Percentiles rank a stretch among this genome's conserved stretches.
Conservation (phyloP, 2,888 invertebrate genomes). For the Parnassius glacialis region DNA sequence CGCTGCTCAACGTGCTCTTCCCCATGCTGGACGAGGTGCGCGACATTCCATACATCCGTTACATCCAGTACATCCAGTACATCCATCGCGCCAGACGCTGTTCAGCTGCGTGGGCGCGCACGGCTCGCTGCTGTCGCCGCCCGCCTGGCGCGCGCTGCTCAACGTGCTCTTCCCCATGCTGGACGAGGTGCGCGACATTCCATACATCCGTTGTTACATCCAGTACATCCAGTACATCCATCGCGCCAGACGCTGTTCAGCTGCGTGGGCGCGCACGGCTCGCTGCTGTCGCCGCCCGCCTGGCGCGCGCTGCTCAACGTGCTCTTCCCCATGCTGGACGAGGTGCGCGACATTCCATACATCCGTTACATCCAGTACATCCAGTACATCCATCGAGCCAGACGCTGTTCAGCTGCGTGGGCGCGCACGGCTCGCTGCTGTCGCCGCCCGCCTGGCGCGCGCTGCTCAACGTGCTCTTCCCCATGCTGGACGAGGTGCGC, state of each 20-base stretch:
- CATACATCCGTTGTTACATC: too few species aligned
- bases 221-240: too few species aligned
- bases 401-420: conserved; percentile 98
- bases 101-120: conserved; percentile 99
- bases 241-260: too few species aligned
- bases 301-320: conserved; percentile 98
- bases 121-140: conserved; percentile 91
- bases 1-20: too few species aligned
- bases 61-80: too few species aligned
- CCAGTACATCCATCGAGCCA: conserved; percentile 66
- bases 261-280: conserved; percentile 48
- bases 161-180: conserved; percentile 97
- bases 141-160: conserved; percentile 97
- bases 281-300: conserved; percentile 71
- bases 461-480: conserved; percentile 96
- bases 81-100: conserved; percentile 85
- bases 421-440: conserved; percentile 92
- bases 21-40: too few species aligned
- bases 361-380: too few species aligned
- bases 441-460: conserved; percentile 97
- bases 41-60: too few species aligned
- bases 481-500: conserved; percentile 93
- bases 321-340: conserved; percentile 95
- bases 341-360: conserved; percentile 48
- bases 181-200: conserved; percentile 85